phyloP scores from a whole-genome alignment of 1,140 invertebrate species.

The Nephila pilipes region DNA sequence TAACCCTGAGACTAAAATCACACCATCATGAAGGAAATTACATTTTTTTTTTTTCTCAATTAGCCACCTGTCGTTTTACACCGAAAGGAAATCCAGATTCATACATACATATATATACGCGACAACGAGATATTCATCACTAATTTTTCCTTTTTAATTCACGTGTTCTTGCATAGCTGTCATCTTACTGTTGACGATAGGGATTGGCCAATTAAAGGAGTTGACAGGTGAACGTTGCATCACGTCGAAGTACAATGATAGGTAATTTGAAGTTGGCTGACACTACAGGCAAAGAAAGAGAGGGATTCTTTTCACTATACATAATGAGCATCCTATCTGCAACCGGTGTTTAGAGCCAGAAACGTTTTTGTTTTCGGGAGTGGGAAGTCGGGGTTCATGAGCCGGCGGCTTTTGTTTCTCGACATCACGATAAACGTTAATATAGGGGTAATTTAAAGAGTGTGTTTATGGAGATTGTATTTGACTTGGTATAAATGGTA shows the following conservation, averaged over 20 bases:
- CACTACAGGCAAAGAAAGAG: background rate
- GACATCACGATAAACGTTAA: conserved; percentile 24
- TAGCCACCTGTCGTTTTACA: conserved; percentile 62
- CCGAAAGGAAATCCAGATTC: background rate
- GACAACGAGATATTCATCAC: conserved; percentile 45
- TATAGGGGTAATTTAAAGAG: conserved; percentile 44
- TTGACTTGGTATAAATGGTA: background rate
- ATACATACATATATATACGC: background rate
- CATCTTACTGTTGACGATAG: conserved; percentile 39
- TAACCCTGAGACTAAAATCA: background rate
- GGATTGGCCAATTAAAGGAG: conserved; percentile 69
- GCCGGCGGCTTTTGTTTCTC: conserved; percentile 33
- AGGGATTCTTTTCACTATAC: conserved; percentile 57
- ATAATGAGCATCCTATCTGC: conserved; percentile 54
- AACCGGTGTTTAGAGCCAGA: conserved; percentile 57
- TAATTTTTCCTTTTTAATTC: conserved; percentile 43
- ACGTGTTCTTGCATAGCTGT: background rate
- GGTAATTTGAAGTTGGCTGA: conserved; percentile 63
- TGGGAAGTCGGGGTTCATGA: conserved; percentile 20
- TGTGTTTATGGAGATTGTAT: background rate
- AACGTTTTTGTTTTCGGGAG: conserved; percentile 29
- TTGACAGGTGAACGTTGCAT: conserved; percentile 66
- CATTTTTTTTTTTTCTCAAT: conserved; percentile 70
- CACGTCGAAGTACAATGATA: conserved; percentile 69
- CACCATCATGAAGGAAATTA: conserved; percentile 51